Percentiles rank a stretch among this genome's conserved stretches.
Evolutionary conservation across 2,797 vertebrate genomes (phyloP).

Genomic region (Luscinia luscinia): DNA sequence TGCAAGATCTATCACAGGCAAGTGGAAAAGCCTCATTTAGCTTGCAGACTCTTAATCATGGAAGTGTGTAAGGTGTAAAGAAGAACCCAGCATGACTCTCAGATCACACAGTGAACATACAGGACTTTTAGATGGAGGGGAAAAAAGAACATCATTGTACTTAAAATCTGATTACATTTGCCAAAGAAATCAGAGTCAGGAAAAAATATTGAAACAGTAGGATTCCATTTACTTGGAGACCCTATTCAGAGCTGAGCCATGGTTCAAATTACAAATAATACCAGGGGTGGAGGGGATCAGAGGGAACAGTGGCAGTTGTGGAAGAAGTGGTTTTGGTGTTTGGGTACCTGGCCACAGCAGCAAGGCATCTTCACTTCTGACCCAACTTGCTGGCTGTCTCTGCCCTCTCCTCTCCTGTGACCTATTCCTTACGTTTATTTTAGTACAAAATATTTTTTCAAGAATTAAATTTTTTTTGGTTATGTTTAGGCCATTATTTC

Average conservation of each 20-base stretch:
- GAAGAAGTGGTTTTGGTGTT: neutral
- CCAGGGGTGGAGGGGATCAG: conserved; percentile 30
- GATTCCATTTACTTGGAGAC: conserved; percentile 47
- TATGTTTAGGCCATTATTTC: conserved; percentile 75
- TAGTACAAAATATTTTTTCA: conserved; percentile 67
- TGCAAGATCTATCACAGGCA: neutral
- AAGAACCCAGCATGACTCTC: conserved; percentile 46
- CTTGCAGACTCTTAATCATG: conserved; percentile 29
- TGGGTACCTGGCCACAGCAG: neutral
- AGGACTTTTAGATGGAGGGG: neutral
- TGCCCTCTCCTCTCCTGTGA: conserved; percentile 43
- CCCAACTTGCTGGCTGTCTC: neutral
- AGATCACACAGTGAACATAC: neutral
- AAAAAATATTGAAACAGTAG: conserved; percentile 40
- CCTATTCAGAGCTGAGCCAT: conserved; percentile 48
- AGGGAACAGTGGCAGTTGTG: neutral
- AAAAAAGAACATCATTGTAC: conserved; percentile 11
- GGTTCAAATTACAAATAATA: conserved; percentile 55
- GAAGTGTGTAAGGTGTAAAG: conserved; percentile 35
- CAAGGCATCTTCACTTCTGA: neutral
- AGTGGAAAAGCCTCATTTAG: conserved; percentile 21
- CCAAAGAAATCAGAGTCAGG: conserved; percentile 31
- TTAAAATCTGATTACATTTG: conserved; percentile 43
- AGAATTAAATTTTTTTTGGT: conserved; percentile 60
- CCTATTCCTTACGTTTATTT: conserved; percentile 69